phyloP scores from a whole-genome alignment of 1,140 invertebrate genomes.

The Drosophila pandora region DNA sequence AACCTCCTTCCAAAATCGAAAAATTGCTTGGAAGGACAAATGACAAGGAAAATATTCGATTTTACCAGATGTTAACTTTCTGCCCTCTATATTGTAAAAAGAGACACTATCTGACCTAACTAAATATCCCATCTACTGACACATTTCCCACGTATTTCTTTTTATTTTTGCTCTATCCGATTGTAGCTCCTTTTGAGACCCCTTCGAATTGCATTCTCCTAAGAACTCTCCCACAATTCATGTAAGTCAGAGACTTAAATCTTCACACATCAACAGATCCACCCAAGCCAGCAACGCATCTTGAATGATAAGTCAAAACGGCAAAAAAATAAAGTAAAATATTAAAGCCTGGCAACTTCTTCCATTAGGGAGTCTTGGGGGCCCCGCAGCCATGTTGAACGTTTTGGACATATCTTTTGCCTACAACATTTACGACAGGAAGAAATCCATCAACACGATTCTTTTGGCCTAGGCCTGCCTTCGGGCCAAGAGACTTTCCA shows the following conservation, averaged over 20 bases:
- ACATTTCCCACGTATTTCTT: constrained; percentile 26
- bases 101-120: neutral
- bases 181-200: neutral
- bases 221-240: constrained; percentile 43
- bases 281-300: constrained; percentile 40
- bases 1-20: too few species aligned
- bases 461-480: constrained; percentile 52
- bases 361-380: constrained; percentile 22
- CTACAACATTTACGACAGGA: constrained; percentile 74
- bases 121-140: constrained; percentile 3
- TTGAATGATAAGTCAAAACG: constrained; percentile 52
- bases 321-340: constrained; percentile 30
- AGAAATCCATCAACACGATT: constrained; percentile 78
- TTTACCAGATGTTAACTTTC: too few species aligned
- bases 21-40: too few species aligned
- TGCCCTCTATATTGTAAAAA: neutral
- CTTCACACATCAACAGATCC: constrained; percentile 39
- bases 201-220: constrained; percentile 1
- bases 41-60: too few species aligned
- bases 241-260: constrained; percentile 10
- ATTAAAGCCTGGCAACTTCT: constrained; percentile 12
- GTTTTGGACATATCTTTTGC: constrained; percentile 55
- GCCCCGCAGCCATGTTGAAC: constrained; percentile 39
- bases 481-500: constrained; percentile 50
- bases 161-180: neutral